Evolutionary conservation across 2,888 invertebrate species (phyloP).

Genomic region (Cyclophora albipunctata): DNA sequence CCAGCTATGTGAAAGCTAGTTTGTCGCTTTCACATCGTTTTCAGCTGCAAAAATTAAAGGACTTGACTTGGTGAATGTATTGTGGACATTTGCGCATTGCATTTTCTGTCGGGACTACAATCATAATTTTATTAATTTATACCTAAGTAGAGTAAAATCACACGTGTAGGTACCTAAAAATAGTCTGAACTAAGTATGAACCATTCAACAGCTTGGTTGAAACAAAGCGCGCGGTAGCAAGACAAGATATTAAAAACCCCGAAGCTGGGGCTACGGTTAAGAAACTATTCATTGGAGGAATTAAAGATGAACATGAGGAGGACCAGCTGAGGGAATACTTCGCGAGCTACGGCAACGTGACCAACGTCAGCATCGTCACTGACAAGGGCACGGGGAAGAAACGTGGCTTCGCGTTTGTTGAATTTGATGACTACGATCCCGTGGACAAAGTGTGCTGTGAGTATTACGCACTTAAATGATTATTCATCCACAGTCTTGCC

Average conservation of each 20-base stretch:
- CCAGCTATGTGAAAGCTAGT: slow-evolving; percentile 57
- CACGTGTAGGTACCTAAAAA: no score
- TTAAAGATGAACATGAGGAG: slow-evolving; percentile 95
- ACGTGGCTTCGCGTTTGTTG: slow-evolving; percentile 96
- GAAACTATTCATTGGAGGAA: slow-evolving; percentile 95
- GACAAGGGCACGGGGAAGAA: slow-evolving; percentile 96
- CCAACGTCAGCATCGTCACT: slow-evolving; percentile 90
- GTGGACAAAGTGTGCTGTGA: slow-evolving; percentile 97
- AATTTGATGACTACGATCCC: slow-evolving; percentile 97
- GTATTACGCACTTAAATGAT: slow-evolving; percentile 48
- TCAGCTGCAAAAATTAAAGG: slow-evolving; percentile 54
- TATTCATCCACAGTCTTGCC: slow-evolving; percentile 61
- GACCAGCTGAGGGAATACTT: slow-evolving; percentile 91
- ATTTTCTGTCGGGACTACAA: slow-evolving; percentile 67
- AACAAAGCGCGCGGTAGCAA: slow-evolving; percentile 96
- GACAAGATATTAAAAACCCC: slow-evolving; percentile 92
- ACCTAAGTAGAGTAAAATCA: no score
- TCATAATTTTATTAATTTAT: background rate
- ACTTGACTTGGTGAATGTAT: slow-evolving; percentile 67
- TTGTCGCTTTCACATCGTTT: slow-evolving; percentile 60
- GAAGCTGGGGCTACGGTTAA: slow-evolving; percentile 96
- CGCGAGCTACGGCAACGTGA: slow-evolving; percentile 87
- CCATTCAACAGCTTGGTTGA: slow-evolving; percentile 84
- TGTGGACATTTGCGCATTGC: slow-evolving; percentile 47
- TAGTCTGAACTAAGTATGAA: background rate